Base-by-base conservation (phyloP, 2,888 invertebrate genomes). In the Trimorus sp. region DNA sequence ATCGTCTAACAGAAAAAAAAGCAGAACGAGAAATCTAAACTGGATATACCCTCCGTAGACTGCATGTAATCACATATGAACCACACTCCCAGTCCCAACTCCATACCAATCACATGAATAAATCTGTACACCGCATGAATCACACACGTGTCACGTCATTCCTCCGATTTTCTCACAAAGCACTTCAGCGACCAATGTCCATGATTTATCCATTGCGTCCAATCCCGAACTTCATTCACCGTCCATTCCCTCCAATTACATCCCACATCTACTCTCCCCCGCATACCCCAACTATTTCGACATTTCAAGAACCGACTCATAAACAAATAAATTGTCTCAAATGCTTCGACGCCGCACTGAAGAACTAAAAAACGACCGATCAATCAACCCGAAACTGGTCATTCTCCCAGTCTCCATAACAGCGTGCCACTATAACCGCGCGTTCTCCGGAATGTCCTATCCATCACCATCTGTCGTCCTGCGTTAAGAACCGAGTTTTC, bases 271-370 rank as follows among this genome's bases (percentile, higher is more conserved):
- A 12, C 9, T 51, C 11, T 26, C 26, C 53, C 53, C 53, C 53
- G 53, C 53, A 53, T 53, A 7, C 16, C 14, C 12, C 12, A 48
- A 7, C 2, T 48, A 62, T 62, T 60, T 60, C 26, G 8, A 12
- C 42, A 62, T 62, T 62, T 62, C 15, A 9, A 62, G 48, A 62
- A 62, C 12, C 48, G 62, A 62, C 26, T 15, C 16, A 62, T 62
- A 48, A 45, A 56, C 8, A 62, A 62, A 62, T 62, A 62, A 62
- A 62, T 62, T 62, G 36, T 48, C 48, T 62, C 45, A 62, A 62
- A 62, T 36, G n/a, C n/a, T 60, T 45, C 12, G 45, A 42, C 42
- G 45, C n/a, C n/a, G 62, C 12, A 12, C n/a, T 36, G 12, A 12
- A 38, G 36, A 14, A 48, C 11, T 48, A 26, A 12, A 38, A n/a